Evolutionary conservation across 2,888 invertebrate genomes (phyloP), one percentile per base, ranked within the genome.

Genomic region (Acrobasis consociella): DNA sequence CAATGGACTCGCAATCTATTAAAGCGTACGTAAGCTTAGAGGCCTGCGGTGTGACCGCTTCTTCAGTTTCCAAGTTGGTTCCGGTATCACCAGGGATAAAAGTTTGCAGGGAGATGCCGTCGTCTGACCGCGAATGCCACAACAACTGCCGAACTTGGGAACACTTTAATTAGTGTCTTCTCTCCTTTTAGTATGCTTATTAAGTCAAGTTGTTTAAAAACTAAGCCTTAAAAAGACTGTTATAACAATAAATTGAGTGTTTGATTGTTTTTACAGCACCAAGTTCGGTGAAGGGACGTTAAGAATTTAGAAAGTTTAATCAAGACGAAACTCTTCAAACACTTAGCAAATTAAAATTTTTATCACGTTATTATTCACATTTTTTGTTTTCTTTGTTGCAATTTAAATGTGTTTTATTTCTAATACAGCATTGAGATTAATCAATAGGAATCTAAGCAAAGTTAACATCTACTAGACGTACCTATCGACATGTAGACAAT

Each of bases 151-250:
- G 64, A 85, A 85, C 82, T 86, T 84, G 64, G 66, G 66, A 76
- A 80, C 82, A 84, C 78, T 85, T 85, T 86, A 87, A 87, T 87
- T 87, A 86, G 83, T 80, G 81, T 80, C 78, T 78, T 73, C 71
- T 72, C 67, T 64, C 67, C 65, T 70, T 69, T 67, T 68, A 67
- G 67, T 70, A 69, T 69, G 69, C 73, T 76, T 77, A 76, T 72
- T 76, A 78, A 78, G 74, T 76, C 72, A 73, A 71, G 71, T 72
- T 73, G 72, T 71, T 71, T 67, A 62, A 55, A 72, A 70, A 65
- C 58, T 67, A 71, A 70, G 67, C 65, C 68, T 64, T 60, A 67
- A 69, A 53, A 66, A 70, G 62, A 68, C 67, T 64, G 61, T 62
- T 64, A 53, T 59, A 22, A 64, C 67, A 69, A 62, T 72, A 65